Evolutionary conservation across 2,888 invertebrate genomes (phyloP).

Genomic region (Spilarctia lutea): DNA sequence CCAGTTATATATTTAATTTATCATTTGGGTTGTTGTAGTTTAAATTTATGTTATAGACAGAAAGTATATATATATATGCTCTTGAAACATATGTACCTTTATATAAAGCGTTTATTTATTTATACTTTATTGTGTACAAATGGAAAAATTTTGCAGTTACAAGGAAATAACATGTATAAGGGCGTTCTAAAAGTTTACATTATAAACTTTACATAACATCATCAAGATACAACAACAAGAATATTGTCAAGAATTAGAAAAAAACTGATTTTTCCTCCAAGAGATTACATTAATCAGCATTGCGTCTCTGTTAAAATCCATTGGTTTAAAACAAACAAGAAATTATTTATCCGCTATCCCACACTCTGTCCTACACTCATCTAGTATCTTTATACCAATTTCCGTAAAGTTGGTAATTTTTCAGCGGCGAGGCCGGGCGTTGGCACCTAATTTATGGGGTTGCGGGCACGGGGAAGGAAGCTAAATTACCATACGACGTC

Average conservation of each 20-base stretch:
- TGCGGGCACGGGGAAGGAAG: constrained; percentile 78
- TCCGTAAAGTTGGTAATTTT: constrained; percentile 79
- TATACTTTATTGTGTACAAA: no score
- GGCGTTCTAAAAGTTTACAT: neutral
- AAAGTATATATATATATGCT: neutral
- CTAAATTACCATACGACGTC: constrained; percentile 83
- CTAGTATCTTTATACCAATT: constrained; percentile 61
- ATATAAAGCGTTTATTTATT: no score
- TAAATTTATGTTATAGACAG: no score
- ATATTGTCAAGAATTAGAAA: neutral
- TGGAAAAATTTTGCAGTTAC: no score
- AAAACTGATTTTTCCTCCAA: neutral
- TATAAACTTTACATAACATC: neutral
- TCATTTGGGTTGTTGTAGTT: neutral
- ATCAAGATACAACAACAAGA: no score
- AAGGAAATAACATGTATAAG: no score
- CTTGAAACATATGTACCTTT: neutral
- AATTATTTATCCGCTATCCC: neutral
- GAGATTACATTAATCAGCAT: neutral
- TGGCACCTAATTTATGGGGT: constrained; percentile 80
- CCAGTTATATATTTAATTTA: neutral
- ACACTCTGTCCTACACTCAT: constrained; percentile 32
- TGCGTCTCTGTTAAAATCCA: neutral
- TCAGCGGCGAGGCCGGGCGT: constrained; percentile 74
- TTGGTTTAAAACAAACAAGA: neutral